Percentiles rank a stretch among this genome's conserved stretches.
Evolutionary conservation across 1,140 invertebrate species (phyloP).

Genomic region (Mamestra configurata): DNA sequence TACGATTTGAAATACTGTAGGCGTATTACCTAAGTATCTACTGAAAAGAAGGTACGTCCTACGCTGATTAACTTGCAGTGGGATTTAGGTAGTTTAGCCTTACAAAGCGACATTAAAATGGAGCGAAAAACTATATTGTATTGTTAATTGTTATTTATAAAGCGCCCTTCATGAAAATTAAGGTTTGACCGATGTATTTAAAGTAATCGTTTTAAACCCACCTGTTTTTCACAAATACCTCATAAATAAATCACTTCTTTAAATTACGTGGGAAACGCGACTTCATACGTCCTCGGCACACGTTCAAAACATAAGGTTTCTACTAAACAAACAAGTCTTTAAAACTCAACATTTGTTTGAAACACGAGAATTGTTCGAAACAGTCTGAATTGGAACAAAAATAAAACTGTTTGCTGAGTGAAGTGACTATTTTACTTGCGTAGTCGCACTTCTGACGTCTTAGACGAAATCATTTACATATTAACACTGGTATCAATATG

Average conservation of each 20-base stretch:
- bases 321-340: slow-evolving; percentile 3
- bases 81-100: too few relatives aligned
- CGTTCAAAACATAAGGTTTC: not conserved
- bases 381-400: slow-evolving; percentile 4
- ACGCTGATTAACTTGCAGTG: too few relatives aligned
- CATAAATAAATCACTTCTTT: too few relatives aligned
- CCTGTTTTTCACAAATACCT: too few relatives aligned
- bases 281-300: not conserved
- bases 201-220: not conserved
- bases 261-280: not conserved
- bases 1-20: too few relatives aligned
- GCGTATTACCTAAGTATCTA: too few relatives aligned
- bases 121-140: too few relatives aligned
- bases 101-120: too few relatives aligned
- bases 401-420: slow-evolving; percentile 6
- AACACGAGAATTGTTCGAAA: slow-evolving; percentile 26
- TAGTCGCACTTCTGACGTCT: slow-evolving; percentile 23
- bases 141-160: too few relatives aligned
- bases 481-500: not conserved
- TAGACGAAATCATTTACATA: slow-evolving; percentile 8
- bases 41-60: too few relatives aligned
- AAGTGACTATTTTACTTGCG: slow-evolving; percentile 1
- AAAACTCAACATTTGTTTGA: not conserved
- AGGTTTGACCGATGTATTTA: not conserved
- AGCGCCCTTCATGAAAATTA: too few relatives aligned